Evolutionary conservation across 2,113 vertebrate genomes (phyloP).

Genomic region (Campylorhamphus procurvoides): DNA sequence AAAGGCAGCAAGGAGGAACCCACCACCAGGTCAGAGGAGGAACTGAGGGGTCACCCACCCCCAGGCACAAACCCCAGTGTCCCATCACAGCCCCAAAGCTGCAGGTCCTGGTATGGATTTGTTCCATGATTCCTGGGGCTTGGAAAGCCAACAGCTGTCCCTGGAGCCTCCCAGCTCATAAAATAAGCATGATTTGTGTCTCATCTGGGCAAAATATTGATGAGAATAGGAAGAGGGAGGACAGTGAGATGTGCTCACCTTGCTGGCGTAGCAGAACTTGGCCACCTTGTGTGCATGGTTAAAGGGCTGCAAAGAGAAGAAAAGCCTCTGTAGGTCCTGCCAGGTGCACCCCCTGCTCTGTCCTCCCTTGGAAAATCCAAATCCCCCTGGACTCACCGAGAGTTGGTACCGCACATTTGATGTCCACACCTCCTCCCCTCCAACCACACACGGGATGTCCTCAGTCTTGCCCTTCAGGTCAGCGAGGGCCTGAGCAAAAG

Average conservation of each 20-base stretch:
- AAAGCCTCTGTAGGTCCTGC: neutral
- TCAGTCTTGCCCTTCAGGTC: slow-evolving; percentile 83
- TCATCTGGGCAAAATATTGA: accelerated
- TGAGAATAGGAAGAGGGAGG: accelerated
- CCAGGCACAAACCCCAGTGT: neutral
- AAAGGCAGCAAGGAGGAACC: neutral
- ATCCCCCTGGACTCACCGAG: slow-evolving; percentile 80
- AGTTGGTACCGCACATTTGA: slow-evolving; percentile 83
- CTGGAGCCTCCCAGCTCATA: neutral
- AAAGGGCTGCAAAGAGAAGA: slow-evolving; percentile 82
- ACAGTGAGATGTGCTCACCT: slow-evolving; percentile 75
- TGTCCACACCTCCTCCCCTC: slow-evolving; percentile 92
- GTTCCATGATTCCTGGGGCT: neutral
- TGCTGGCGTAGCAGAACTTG: slow-evolving; percentile 95
- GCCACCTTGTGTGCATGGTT: slow-evolving; percentile 91
- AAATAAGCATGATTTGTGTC: accelerated
- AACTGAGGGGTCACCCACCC: accelerated
- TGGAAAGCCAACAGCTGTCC: neutral
- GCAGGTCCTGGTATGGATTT: accelerated
- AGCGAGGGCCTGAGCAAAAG: slow-evolving; percentile 76
- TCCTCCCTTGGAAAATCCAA: accelerated
- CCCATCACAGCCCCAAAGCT: neutral
- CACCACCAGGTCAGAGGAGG: accelerated
- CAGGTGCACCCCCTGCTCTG: neutral
- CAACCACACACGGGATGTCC: slow-evolving; percentile 89